Percentiles rank a stretch among this genome's conserved stretches.
These are phyloP conservation scores for Melolontha melolontha DNA, from an alignment of 2,888 invertebrate species.

Conservation along the genomic window DNA sequence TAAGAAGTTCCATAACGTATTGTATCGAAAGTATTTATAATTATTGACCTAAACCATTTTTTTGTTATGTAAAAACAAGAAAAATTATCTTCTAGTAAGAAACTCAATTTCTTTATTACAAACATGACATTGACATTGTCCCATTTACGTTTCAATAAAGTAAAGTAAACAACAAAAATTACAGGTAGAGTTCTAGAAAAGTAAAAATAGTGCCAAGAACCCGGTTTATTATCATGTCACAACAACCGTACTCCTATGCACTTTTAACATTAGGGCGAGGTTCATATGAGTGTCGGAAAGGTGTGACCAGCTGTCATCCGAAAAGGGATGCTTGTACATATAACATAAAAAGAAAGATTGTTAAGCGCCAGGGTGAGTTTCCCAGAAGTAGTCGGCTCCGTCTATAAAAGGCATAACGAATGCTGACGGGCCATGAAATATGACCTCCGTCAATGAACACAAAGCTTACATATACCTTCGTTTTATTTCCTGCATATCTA, in stretches of 20 bases:
- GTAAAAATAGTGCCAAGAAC: slow-evolving; percentile 6
- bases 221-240: slow-evolving; percentile 35
- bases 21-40: no score
- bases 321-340: slow-evolving; percentile 30
- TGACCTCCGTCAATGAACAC: slow-evolving; percentile 30
- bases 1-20: no score
- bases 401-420: slow-evolving; percentile 39
- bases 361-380: slow-evolving; percentile 40
- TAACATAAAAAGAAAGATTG: slow-evolving; percentile 32
- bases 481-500: slow-evolving; percentile 15
- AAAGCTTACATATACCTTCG: slow-evolving; percentile 13
- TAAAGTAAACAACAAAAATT: slow-evolving; percentile 9
- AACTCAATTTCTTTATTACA: no score
- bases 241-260: slow-evolving; percentile 22
- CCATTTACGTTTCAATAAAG: not conserved
- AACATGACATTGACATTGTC: not conserved
- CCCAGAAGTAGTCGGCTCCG: slow-evolving; percentile 27
- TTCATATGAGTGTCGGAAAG: slow-evolving; percentile 37
- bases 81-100: no score
- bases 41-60: no score
- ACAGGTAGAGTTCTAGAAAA: slow-evolving; percentile 22
- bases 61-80: no score
- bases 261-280: slow-evolving; percentile 14
- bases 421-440: slow-evolving; percentile 45
- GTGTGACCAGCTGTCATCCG: slow-evolving; percentile 38